phyloP scores from a whole-genome alignment of 2,113 vertebrate species.

The Muntiacus muntjak region DNA sequence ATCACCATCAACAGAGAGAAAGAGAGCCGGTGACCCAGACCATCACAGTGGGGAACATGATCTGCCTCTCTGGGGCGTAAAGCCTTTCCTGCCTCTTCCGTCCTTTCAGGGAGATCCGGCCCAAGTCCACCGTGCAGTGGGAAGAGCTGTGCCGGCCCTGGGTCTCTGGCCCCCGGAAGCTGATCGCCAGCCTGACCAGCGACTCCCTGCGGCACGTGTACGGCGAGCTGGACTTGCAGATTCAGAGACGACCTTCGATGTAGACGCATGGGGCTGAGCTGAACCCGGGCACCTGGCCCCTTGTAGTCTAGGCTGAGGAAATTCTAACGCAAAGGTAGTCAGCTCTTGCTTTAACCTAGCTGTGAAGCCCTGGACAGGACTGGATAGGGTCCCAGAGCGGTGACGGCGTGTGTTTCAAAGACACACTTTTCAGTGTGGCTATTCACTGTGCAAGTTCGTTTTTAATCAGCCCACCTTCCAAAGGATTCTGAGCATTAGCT shows the following conservation, averaged over 20 bases:
- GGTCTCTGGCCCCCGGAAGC: constrained; percentile 81
- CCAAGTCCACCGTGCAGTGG: constrained; percentile 85
- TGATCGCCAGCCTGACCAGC: constrained; percentile 91
- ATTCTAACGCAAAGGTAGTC: background rate
- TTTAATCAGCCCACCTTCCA: constrained; percentile 50
- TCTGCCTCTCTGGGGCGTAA: background rate
- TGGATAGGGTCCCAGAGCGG: background rate
- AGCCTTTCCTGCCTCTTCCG: constrained; percentile 20
- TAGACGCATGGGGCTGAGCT: constrained; percentile 25
- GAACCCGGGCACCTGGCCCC: background rate
- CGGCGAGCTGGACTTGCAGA: constrained; percentile 82
- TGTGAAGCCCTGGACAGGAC: background rate
- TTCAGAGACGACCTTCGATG: constrained; percentile 64
- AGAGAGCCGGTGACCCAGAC: background rate
- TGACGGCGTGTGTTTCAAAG: background rate
- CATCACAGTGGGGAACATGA: background rate
- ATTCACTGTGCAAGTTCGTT: constrained; percentile 14
- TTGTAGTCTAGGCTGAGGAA: background rate
- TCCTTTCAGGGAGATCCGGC: constrained; percentile 82
- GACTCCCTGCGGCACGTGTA: constrained; percentile 89
- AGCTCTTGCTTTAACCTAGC: constrained; percentile 52
- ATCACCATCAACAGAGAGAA: background rate
- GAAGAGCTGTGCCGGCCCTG: constrained; percentile 82
- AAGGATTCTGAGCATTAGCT: constrained; percentile 72
- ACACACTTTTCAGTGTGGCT: background rate